Conservation (phyloP, 2,888 invertebrate species). For the Furcula furcula region DNA sequence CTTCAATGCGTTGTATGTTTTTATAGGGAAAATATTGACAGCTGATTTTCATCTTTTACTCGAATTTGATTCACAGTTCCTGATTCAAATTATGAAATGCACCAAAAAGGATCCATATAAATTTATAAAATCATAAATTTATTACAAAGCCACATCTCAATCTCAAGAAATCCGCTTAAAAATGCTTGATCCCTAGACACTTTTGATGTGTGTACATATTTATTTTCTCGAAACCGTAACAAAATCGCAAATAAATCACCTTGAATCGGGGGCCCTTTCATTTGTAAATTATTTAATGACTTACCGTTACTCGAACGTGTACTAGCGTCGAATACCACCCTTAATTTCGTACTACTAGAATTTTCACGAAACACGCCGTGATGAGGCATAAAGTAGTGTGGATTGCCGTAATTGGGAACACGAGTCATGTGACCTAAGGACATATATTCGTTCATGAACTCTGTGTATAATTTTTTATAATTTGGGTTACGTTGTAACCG, state of each 20-base stretch:
- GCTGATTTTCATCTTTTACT: too few relatives aligned
- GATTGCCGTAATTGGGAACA: neutral
- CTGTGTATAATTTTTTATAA: slow-evolving; percentile 1
- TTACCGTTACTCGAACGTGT: neutral
- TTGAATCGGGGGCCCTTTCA: slow-evolving; percentile 4
- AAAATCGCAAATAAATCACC: slow-evolving; percentile 1
- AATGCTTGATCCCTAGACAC: too few relatives aligned
- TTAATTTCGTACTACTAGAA: slow-evolving; percentile 1
- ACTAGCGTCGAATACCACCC: slow-evolving; percentile 5
- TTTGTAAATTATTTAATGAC: slow-evolving; percentile 2
- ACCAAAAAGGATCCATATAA: too few relatives aligned
- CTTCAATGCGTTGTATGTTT: too few relatives aligned
- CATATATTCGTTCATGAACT: slow-evolving; percentile 2
- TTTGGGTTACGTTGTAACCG: slow-evolving; percentile 1
- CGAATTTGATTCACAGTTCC: too few relatives aligned
- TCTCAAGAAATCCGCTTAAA: too few relatives aligned
- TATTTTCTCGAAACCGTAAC: slow-evolving; percentile 1
- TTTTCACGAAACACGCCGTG: slow-evolving; percentile 4
- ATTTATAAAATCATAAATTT: too few relatives aligned
- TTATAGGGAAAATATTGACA: too few relatives aligned
- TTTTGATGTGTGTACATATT: too few relatives aligned
- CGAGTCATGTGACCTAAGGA: slow-evolving; percentile 1
- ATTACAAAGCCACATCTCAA: too few relatives aligned
- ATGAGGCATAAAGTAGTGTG: slow-evolving; percentile 3
- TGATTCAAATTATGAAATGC: too few relatives aligned